Evolutionary conservation across 2,888 invertebrate genomes (phyloP), one percentile per base, ranked within the genome.

Genomic region (Ectemnius continuus): DNA sequence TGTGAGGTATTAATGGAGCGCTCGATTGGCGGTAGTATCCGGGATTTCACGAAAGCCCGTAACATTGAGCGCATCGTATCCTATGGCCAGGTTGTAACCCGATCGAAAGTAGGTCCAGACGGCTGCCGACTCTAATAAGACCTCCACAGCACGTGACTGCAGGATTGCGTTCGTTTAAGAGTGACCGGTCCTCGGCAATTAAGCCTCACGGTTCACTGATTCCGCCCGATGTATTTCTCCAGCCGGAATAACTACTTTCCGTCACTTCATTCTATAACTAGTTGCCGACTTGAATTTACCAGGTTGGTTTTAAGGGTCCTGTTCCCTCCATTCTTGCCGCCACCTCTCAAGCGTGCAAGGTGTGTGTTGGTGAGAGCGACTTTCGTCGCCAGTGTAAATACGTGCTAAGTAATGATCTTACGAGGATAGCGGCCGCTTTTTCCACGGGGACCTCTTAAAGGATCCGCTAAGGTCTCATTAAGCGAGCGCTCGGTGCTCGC

Each of bases 401-500:
- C 26, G 63, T 61, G 61, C 62, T 56, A 62, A 76, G 67, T 69
- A 60, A 57, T 52, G 69, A 64, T 76, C 64, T 26, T 28, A 36
- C 60, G 14, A 57, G 52, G 64, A 67, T 61, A 76, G 60, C 56
- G 57, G 1, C 47, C 52, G 13, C 36, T 47, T 62, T 63, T 70
- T 56, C 16, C 28, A 3, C 46, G 20, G 57, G 26, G 46, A 46
- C 61, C 26, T 56, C 67, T 68, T 79, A 73, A 72, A 59, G 62
- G 61, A 65, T 66, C 48, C 57, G 57, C 56, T 68, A 63, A 64
- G 66, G 52, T 60, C 73, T 80, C 74, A 66, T 75, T 75, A 67
- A 71, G 56, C 45, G 56, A 45, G 61, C 36, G 60, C 4, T 26
- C 57, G 23, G n/a, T 6, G 16, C 47, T 60, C 65, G 60, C 59